These are phyloP conservation scores for Melangyna quadrimaculata DNA, from an alignment of 2,888 invertebrate species.

Conservation along the genomic window DNA sequence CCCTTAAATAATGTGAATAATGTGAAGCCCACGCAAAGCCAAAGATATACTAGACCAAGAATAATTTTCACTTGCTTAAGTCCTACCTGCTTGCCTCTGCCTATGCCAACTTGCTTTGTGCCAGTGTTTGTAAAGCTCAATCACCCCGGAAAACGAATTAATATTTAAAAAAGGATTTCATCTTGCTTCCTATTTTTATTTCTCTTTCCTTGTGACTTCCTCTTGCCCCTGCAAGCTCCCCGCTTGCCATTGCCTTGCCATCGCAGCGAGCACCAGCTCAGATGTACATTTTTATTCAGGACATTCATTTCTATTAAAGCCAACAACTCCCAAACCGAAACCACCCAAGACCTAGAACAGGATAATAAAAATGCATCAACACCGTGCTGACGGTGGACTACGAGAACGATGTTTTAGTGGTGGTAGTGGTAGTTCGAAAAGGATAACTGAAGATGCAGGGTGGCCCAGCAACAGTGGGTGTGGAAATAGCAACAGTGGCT, in stretches of 20 bases:
- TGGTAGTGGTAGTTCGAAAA: slow-evolving; percentile 56
- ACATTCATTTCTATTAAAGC: slow-evolving; percentile 51
- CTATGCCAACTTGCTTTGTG: slow-evolving; percentile 3
- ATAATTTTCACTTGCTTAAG: slow-evolving; percentile 17
- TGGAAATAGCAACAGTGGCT: slow-evolving; percentile 64
- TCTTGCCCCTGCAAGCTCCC: neutral
- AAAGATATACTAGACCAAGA: slow-evolving; percentile 37
- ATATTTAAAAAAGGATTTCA: slow-evolving; percentile 70
- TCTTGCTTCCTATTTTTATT: slow-evolving; percentile 49
- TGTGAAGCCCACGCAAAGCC: slow-evolving; percentile 29
- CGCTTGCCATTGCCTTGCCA: neutral
- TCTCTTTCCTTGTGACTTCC: slow-evolving; percentile 26
- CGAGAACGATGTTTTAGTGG: slow-evolving; percentile 44
- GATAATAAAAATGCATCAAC: slow-evolving; percentile 71
- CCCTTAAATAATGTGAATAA: too few species aligned
- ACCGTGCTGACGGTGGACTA: slow-evolving; percentile 51
- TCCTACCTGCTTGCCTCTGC: neutral
- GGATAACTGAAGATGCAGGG: slow-evolving; percentile 61
- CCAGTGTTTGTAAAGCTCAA: slow-evolving; percentile 64
- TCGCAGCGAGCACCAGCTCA: neutral
- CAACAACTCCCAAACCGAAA: slow-evolving; percentile 17
- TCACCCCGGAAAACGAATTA: slow-evolving; percentile 73
- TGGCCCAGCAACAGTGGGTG: slow-evolving; percentile 64
- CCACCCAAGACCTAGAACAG: slow-evolving; percentile 43
- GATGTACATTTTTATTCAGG: slow-evolving; percentile 63